Base-by-base conservation (phyloP, 2,888 invertebrate genomes). In the Germaria angustata region DNA sequence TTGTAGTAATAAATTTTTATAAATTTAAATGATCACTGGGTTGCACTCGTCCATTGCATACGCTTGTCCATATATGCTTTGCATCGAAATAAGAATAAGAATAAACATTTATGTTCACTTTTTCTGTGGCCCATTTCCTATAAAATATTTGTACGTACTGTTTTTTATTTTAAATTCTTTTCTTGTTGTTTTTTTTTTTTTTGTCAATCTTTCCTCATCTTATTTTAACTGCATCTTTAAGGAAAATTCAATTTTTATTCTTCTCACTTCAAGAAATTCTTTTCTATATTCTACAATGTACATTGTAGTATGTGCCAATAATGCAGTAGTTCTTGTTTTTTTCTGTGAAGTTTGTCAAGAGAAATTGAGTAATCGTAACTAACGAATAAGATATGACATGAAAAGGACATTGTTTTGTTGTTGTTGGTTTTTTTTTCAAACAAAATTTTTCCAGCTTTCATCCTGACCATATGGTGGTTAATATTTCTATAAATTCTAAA, bases 381-480 rank as follows among this genome's bases (percentile, higher is more conserved):
- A 34, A 24, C 41, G 34, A 2, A 24, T 49, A 46, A 53, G 32
- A 34, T 61, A 44, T 24, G 17, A 24, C 24, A 39, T n/a, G 39
- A 68, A 71, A 69, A 55, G 69, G 36, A 80, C 69, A 53, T 20
- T 55, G 46, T 32, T 57, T 44, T n/a, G n/a, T n/a, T 66, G 22
- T 32, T 34, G 3, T 24, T 46, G 15, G 20, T 22, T 2, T 24
- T 46, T 34, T 63, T 51, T 15, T 46, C 3, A 11, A 28, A 24
- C 7, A 36, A 36, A 9, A 46, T 17, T 55, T 34, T 55, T 63
- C 63, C n/a, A 55, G 24, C 5, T 73, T 63, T 57, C 36, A 69
- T 55, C 59, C 44, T 73, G 77, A 73, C 81, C 81, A 81, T 77
- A 77, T 81, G 81, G 72, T 73, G 77, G 66, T 55, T 77, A 66